A percentile compares a stretch with the other conserved stretches of the same genome.
Evolutionary conservation across 2,113 vertebrate species (phyloP).

Genomic region (Todiramphus chloris): DNA sequence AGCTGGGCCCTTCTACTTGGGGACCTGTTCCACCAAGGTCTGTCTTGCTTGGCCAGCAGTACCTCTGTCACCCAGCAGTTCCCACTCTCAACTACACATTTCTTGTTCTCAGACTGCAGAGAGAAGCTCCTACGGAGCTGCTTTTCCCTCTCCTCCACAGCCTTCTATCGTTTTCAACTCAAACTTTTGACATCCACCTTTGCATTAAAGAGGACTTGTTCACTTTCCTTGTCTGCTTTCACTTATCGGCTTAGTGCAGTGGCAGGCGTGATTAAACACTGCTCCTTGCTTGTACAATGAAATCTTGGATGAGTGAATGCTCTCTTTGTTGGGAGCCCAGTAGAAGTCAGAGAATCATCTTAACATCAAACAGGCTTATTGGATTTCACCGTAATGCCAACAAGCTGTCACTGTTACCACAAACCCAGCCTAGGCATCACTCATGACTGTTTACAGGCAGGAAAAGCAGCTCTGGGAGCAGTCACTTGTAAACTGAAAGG

Average conservation of each 20-base stretch:
- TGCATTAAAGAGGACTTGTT: conserved; percentile 4
- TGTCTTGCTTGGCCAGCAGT: neutral
- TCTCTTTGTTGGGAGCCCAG: conserved; percentile 22
- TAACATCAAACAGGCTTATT: conserved; percentile 35
- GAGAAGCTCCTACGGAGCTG: neutral
- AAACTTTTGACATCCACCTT: neutral
- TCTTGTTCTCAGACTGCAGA: neutral
- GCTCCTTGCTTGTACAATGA: neutral
- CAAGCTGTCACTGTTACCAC: conserved; percentile 15
- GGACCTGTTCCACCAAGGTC: neutral
- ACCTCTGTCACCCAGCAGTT: neutral
- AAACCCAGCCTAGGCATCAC: neutral
- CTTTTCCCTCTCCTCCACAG: neutral
- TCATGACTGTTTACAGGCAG: neutral
- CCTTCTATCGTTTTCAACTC: neutral
- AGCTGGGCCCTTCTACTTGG: neutral
- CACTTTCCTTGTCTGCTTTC: neutral
- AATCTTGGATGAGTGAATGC: conserved; percentile 18
- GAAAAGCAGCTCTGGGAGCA: neutral
- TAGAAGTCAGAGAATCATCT: conserved; percentile 39
- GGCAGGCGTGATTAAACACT: neutral
- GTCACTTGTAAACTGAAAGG: neutral
- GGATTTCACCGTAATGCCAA: conserved; percentile 13
- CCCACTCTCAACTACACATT: neutral
- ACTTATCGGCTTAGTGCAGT: neutral